These are phyloP conservation scores for Darevskia mixta DNA, from an alignment of 2,797 vertebrate species.

Conservation along the genomic window DNA sequence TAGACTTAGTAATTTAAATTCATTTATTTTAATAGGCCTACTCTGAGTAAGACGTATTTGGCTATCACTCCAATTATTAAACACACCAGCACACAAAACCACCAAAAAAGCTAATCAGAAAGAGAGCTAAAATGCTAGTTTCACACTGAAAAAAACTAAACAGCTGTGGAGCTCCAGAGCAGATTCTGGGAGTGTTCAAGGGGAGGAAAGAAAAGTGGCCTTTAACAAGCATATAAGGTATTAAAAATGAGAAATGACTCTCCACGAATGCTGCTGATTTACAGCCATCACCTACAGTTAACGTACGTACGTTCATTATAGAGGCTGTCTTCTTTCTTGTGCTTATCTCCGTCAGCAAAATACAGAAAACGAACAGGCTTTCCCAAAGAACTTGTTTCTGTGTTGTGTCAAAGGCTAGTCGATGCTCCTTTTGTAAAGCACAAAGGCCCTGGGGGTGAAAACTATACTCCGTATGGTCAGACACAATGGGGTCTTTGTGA, in stretches of 20 bases:
- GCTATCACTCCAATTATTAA: too few species aligned
- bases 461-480: not conserved
- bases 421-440: not conserved
- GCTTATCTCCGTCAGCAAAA: not conserved
- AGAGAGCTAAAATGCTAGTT: too few species aligned
- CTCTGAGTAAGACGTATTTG: too few species aligned
- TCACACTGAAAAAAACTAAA: too few species aligned
- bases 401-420: constrained; percentile 9
- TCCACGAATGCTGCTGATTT: not conserved
- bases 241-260: not conserved
- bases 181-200: too few species aligned
- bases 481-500: constrained; percentile 16
- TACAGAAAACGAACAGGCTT: not conserved
- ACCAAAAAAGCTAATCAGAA: too few species aligned
- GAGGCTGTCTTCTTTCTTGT: too few species aligned
- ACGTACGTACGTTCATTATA: not conserved
- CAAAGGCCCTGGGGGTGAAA: not conserved
- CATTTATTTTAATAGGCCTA: too few species aligned
- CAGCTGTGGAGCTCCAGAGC: too few species aligned
- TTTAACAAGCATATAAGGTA: not conserved
- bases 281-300: not conserved
- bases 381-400: not conserved
- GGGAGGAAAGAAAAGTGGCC: too few species aligned
- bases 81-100: too few species aligned
- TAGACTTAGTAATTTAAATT: too few species aligned